Base-by-base conservation (phyloP, 2,113 vertebrate genomes). In the Carlito syrichta region DNA sequence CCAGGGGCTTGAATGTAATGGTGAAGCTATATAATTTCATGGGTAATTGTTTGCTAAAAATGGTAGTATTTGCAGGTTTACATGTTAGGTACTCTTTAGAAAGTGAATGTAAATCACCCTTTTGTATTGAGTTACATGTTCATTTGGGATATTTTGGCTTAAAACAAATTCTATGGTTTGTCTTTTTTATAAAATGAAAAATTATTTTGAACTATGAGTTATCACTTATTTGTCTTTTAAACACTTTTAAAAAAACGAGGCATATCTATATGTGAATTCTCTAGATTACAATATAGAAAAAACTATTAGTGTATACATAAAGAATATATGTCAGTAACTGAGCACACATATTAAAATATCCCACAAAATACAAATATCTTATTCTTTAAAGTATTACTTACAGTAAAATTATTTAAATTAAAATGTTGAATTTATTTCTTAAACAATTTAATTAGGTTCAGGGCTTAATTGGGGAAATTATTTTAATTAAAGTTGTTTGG, bases 381-480 rank as follows among this genome's bases (percentile, higher is more conserved):
- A 10, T 78, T 92, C 50, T 7, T 88, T 77, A 81, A 88, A 90
- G 14, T 92, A 71, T 94, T 90, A 52, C 79, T 96, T 95, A n/a
- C 58, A 90, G 62, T 89, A 81, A 63, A 82, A 58, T 63, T 50
- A 94, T 38, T 88, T 87, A 27, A 82, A 43, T 91, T 82, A 77
- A 91, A 92, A 62, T 71, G 83, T 12, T 85, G 22, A 83, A 58
- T n/a, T 76, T 85, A 3, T 96, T 84, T 96, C 35, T 85, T 95
- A n/a, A 95, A 32, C 23, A 52, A 17, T 92, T 71, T 45, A 96
- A 4, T 89, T 94, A 95, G 8, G 11, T 82, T 74, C 93, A 50
- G 45, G 4, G 8, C 95, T 97, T 92, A 40, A 60, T 38, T 30
- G 95, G 73, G 48, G 84, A 93, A 96, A 35, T 62, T 54, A 52